Base-by-base conservation (phyloP, 2,113 vertebrate species). In the Phainopepla nitens region DNA sequence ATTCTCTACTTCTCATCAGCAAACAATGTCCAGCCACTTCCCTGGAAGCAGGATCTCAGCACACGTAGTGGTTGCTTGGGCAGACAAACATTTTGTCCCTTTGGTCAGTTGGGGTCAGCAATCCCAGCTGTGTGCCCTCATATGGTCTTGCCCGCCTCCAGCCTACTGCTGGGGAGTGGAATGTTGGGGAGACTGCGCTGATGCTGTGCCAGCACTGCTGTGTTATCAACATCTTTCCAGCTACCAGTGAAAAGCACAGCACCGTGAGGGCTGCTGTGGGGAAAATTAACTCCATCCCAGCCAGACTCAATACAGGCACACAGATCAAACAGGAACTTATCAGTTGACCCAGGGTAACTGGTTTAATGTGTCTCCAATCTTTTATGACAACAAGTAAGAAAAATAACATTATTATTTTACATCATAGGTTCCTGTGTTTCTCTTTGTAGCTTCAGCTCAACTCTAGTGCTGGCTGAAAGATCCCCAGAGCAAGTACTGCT, bases 61-160 rank as follows among this genome's bases (percentile, higher is more conserved):
- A 60, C 10, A 4, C 1, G 8, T 2, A 3, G 36, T 5, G 13
- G 5, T 27, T 28, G 5, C 23, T 66, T 23, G 6, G n/a, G 10
- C 39, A 45, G 36, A 33, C 19, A 66, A 58, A 29, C 13, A 41
- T 9, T 23, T 31, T 45, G 23, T 17, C 18, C 27, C 44, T 58
- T 28, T 45, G 60, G 51, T 24, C 33, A 29, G 3, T 0, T 36
- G 29, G 50, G 31, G 35, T 7, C 42, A 81, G 15, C 18, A 65
- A 2, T 36, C 15, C 42, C 45, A 51, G 44, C 18, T 51, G 28
- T 66, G 51, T 44, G 19, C 36, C 33, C 13, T 66, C 19, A 21
- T 69, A 68, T 7, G 60, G 11, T 17, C 15, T 24, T 45, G 33
- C 22, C 11, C 27, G 27, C 35, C 11, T 9, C 42, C 25, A 58